Evolutionary conservation across 2,113 vertebrate genomes (phyloP).

Genomic region (Xenopus laevis): DNA sequence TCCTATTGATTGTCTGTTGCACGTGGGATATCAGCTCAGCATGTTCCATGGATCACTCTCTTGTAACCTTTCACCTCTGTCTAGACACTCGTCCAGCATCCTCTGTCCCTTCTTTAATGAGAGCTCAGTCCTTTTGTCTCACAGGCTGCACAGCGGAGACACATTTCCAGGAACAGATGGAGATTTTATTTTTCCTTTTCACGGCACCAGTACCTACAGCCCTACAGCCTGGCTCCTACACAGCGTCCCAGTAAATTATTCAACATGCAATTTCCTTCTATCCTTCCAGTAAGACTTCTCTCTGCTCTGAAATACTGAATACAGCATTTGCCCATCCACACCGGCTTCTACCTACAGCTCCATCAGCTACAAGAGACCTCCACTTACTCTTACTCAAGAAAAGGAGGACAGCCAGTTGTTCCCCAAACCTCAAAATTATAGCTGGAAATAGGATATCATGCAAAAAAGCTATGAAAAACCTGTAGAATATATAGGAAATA

Average conservation of each 20-base stretch:
- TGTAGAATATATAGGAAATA: too few species aligned
- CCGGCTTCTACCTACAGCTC: too few species aligned
- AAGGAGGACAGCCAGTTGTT: too few species aligned
- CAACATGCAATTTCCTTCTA: constrained; percentile 64
- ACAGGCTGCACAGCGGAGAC: constrained; percentile 57
- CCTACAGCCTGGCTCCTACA: constrained; percentile 57
- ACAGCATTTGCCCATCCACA: constrained; percentile 50
- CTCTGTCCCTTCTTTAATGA: constrained; percentile 54
- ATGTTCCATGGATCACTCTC: constrained; percentile 55
- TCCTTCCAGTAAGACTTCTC: constrained; percentile 64
- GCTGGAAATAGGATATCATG: too few species aligned
- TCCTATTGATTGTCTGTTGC: constrained; percentile 54
- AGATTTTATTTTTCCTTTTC: constrained; percentile 14
- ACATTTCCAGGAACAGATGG: constrained; percentile 62
- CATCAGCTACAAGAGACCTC: too few species aligned
- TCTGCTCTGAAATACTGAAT: constrained; percentile 38
- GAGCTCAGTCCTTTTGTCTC: constrained; percentile 53
- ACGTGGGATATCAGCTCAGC: constrained; percentile 56
- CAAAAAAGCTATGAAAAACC: too few species aligned
- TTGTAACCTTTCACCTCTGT: constrained; percentile 65
- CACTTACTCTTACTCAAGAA: too few species aligned
- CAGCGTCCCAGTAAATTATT: constrained; percentile 61
- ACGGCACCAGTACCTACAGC: constrained; percentile 51
- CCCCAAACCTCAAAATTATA: too few species aligned
- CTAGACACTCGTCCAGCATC: constrained; percentile 55